These are phyloP conservation scores for Myotis daubentonii DNA, from an alignment of 2,797 vertebrate genomes.

Conservation along the genomic window DNA sequence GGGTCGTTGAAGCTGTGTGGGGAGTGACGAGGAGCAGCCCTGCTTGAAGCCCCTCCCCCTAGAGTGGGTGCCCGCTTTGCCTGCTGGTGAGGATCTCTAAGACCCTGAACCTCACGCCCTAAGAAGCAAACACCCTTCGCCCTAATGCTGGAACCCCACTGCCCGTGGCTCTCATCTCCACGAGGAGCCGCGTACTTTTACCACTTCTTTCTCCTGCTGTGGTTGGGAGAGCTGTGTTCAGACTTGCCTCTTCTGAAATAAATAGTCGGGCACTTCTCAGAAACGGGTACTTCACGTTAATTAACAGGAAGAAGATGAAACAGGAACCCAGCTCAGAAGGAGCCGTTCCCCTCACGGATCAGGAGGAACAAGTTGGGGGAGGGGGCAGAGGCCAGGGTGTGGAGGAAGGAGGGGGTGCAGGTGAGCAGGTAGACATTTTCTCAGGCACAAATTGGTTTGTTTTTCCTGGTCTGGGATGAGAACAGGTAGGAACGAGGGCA, in stretches of 20 bases:
- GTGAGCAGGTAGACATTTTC: background rate
- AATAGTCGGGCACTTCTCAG: slow-evolving; percentile 53
- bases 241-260: slow-evolving; percentile 58
- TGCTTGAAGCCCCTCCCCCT: background rate
- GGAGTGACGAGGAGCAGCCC: too few relatives aligned
- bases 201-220: background rate
- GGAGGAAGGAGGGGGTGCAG: background rate
- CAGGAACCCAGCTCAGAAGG: background rate
- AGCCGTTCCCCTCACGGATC: background rate
- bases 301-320: slow-evolving; percentile 56
- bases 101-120: background rate
- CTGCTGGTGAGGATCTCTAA: background rate
- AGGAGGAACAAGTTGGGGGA: rapidly evolving
- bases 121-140: rapidly evolving
- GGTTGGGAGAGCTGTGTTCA: background rate
- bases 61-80: background rate
- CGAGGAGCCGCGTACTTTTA: background rate
- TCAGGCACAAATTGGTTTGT: background rate
- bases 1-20: background rate
- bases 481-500: background rate
- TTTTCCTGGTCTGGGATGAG: background rate
- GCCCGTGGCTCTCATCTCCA: background rate
- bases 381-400: background rate
- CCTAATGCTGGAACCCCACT: rapidly evolving
- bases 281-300: background rate